Evolutionary conservation across 1,140 invertebrate genomes (phyloP).

Genomic region (Drosophila athabasca): DNA sequence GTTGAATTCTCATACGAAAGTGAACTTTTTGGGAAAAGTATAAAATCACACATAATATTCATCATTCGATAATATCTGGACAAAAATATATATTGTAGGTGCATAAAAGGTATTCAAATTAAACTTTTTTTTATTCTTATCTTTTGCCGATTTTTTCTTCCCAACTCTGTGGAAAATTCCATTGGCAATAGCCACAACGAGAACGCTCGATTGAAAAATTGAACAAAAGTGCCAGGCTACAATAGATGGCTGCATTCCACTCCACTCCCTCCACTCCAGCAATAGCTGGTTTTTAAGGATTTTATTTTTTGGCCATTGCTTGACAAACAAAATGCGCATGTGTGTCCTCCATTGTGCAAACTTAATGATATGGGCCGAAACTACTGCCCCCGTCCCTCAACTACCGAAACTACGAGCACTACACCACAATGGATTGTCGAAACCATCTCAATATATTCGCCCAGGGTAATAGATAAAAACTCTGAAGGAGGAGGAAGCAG

Average conservation of each 20-base stretch:
- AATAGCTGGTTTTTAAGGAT: slow-evolving; percentile 43
- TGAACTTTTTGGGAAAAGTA: no score
- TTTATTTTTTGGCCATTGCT: slow-evolving; percentile 48
- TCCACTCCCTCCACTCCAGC: neutral
- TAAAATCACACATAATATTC: no score
- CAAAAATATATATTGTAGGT: no score
- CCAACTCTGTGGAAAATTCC: slow-evolving; percentile 14
- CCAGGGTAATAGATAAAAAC: slow-evolving; percentile 50
- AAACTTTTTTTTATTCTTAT: neutral
- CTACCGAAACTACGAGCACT: slow-evolving; percentile 22
- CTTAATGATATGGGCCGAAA: slow-evolving; percentile 66
- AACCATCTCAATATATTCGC: slow-evolving; percentile 63
- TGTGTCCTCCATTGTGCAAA: slow-evolving; percentile 49
- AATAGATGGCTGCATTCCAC: slow-evolving; percentile 45
- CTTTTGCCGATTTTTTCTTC: neutral
- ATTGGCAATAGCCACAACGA: slow-evolving; percentile 33
- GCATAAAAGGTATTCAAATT: no score
- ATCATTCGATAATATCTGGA: no score
- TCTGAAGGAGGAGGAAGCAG: slow-evolving; percentile 19
- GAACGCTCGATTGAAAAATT: slow-evolving; percentile 51
- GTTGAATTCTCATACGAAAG: no score
- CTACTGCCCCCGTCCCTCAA: slow-evolving; percentile 22
- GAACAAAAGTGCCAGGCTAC: slow-evolving; percentile 59
- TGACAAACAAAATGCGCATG: slow-evolving; percentile 41
- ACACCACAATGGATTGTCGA: slow-evolving; percentile 58